Evolutionary conservation across 2,113 vertebrate species (phyloP), one percentile per base, ranked within the genome.

Genomic region (Haplochromis vanheusdeni): DNA sequence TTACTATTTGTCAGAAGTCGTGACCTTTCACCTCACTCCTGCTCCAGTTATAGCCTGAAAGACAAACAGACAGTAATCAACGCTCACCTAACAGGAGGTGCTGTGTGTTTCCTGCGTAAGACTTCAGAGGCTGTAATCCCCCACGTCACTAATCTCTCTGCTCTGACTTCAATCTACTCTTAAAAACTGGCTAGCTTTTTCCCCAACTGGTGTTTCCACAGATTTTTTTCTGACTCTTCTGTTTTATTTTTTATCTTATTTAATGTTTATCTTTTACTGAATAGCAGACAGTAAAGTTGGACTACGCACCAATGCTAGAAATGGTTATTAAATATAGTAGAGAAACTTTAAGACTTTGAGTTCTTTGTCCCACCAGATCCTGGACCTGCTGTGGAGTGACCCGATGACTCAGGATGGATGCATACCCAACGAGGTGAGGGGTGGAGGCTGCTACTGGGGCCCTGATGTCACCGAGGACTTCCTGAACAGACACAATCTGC

Each of bases 321-420:
- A 75, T 75, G 4, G 70, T 75, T 28, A 45, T 42, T 47, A 45
- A 47, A 75, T 26, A 28, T 47, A 28, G 23, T 49, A 49, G 70
- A 13, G 10, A 77, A 77, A 28, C 45, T 77, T 77, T 77, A 13
- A 51, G 28, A 51, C 26, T n/a, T 51, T 3, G 45, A 33, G 28
- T n/a, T 31, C 17, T 49, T 4, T 51, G 9, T 82, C 4, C 58
- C 13, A 17, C 13, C 86, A 99, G 98, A 95, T 99, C 60, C 93
- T 98, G 52, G 98, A 99, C 90, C 94, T 99, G 80, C 96, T 99
- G 81, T 99, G 98, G 98, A 99, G 98, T 3, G 98, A 99, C 42
- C 98, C 98, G 2, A 96, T 97, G 97, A 23, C 87, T 51, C 96
- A 97, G 88, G 94, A 97, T 1, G 98, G 98, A 93, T 99, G 98